These are phyloP conservation scores for Blera fallax DNA, from an alignment of 2,888 invertebrate genomes.

Conservation along the genomic window DNA sequence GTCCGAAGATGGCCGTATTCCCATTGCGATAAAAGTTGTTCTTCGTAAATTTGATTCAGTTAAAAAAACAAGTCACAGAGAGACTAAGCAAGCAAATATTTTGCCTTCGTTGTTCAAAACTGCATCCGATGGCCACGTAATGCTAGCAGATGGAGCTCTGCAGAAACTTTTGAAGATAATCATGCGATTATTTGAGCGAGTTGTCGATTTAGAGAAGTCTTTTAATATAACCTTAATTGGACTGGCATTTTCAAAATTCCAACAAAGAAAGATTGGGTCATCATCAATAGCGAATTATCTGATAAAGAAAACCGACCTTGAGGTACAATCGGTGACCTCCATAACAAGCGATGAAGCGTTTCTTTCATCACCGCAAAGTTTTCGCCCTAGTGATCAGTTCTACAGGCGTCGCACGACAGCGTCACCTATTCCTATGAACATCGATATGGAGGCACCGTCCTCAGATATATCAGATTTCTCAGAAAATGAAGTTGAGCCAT, in stretches of 20 bases:
- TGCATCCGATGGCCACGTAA: constrained; percentile 80
- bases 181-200: constrained; percentile 89
- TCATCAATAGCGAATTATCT: constrained; percentile 89
- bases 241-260: constrained; percentile 91
- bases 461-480: constrained; percentile 84
- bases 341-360: constrained; percentile 82
- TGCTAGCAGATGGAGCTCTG: constrained; percentile 83
- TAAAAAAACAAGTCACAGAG: constrained; percentile 87
- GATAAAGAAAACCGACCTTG: constrained; percentile 86
- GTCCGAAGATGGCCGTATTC: constrained; percentile 90
- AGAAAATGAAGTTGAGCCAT: constrained; percentile 88
- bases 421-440: constrained; percentile 80
- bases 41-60: constrained; percentile 88
- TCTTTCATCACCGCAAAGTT: constrained; percentile 79
- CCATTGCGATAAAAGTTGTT: constrained; percentile 88
- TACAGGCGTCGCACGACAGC: constrained; percentile 79
- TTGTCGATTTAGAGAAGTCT: constrained; percentile 87
- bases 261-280: constrained; percentile 86
- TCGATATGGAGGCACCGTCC: constrained; percentile 80
- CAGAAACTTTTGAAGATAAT: constrained; percentile 87
- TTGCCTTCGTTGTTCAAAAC: constrained; percentile 85
- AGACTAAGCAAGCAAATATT: constrained; percentile 89
- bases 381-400: constrained; percentile 80
- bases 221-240: constrained; percentile 91
- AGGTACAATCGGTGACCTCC: constrained; percentile 89